Conservation (phyloP, 2,888 invertebrate genomes). For the Drosophila putrida region DNA sequence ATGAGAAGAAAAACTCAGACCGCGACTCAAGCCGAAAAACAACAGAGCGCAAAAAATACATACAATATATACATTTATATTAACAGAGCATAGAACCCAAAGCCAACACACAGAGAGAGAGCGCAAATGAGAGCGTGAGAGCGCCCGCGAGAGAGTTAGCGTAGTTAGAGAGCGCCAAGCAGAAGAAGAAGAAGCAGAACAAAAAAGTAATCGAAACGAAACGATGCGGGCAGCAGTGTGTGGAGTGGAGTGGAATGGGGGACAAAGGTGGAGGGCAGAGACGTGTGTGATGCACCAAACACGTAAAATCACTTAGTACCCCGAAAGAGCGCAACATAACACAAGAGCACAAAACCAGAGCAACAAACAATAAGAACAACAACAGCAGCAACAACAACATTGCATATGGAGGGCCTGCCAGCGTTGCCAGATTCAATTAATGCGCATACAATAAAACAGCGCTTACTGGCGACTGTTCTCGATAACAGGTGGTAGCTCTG, state of each 20-base stretch:
- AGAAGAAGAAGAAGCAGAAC: not conserved
- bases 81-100: constrained; percentile 8
- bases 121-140: constrained; percentile 30
- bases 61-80: constrained; percentile 20
- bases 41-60: constrained; percentile 59
- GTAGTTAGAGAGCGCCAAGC: constrained; percentile 40
- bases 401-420: constrained; percentile 31
- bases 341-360: constrained; percentile 53
- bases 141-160: constrained; percentile 28
- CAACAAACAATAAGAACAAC: constrained; percentile 29
- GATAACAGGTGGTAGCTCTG: constrained; percentile 76
- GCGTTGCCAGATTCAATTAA: constrained; percentile 76
- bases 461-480: constrained; percentile 19
- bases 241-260: too few relatives aligned
- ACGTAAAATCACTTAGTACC: constrained; percentile 83
- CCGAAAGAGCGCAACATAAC: constrained; percentile 56
- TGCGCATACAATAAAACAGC: constrained; percentile 39
- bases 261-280: constrained; percentile 29
- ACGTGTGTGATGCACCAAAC: constrained; percentile 82
- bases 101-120: constrained; percentile 13
- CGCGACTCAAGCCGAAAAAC: constrained; percentile 73
- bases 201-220: constrained; percentile 55
- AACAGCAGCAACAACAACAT: constrained; percentile 20
- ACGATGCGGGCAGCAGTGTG: constrained; percentile 35
- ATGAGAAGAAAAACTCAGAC: constrained; percentile 77